These are phyloP conservation scores for Siniperca obscura DNA, from an alignment of 2,797 vertebrate genomes.

Conservation along the genomic window DNA sequence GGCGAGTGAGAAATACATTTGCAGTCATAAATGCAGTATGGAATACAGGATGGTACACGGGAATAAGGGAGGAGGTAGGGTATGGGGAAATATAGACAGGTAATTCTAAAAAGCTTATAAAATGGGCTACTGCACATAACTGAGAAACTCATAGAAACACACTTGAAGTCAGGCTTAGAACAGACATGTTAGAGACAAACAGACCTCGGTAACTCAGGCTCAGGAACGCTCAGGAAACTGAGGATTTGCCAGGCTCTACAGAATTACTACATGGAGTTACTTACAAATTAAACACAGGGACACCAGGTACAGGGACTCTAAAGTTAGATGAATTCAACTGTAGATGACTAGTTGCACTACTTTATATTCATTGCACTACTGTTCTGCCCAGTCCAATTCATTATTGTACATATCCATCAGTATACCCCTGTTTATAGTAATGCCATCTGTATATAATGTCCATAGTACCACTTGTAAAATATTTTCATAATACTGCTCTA, in stretches of 20 bases:
- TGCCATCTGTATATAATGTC: too few species aligned
- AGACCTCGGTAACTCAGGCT: neutral
- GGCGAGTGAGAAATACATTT: neutral
- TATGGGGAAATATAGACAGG: neutral
- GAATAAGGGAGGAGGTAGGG: neutral
- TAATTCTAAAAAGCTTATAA: too few species aligned
- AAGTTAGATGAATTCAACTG: neutral
- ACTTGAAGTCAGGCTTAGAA: neutral
- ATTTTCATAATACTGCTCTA: too few species aligned
- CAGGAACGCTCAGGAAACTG: neutral
- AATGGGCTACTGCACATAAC: neutral
- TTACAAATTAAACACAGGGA: neutral
- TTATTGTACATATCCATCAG: too few species aligned
- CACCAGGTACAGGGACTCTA: neutral
- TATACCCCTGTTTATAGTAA: too few species aligned
- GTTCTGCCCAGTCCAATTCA: too few species aligned
- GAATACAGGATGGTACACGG: neutral
- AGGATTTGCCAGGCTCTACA: neutral
- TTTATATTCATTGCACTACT: too few species aligned
- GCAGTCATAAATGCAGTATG: neutral
- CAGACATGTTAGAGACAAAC: neutral
- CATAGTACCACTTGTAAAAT: too few species aligned
- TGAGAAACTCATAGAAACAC: neutral
- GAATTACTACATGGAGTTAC: neutral
- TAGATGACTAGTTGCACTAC: too few species aligned